A percentile compares a stretch with the other conserved stretches of the same genome.
Evolutionary conservation across 2,113 vertebrate species (phyloP).

Genomic region (Notechis scutatus): DNA sequence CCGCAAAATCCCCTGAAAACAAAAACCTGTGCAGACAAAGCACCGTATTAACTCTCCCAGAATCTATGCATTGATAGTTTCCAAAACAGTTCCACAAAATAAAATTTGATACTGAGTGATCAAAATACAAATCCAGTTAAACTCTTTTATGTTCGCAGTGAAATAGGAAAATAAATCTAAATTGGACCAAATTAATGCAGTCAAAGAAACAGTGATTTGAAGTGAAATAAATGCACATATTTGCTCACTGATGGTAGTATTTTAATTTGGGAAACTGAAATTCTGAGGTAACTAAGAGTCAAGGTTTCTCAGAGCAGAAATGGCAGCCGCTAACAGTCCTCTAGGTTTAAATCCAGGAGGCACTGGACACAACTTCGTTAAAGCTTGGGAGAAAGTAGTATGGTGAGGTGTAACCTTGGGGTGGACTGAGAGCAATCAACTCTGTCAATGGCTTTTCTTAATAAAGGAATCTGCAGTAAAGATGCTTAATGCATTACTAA

Average conservation of each 20-base stretch:
- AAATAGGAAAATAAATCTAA: neutral
- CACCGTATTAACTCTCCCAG: neutral
- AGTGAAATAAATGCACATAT: neutral
- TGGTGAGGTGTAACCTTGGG: neutral
- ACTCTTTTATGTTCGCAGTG: neutral
- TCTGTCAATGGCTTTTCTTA: neutral
- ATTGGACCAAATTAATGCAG: neutral
- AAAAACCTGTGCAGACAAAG: neutral
- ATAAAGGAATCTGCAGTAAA: neutral
- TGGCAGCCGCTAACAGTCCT: neutral
- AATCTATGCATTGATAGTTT: neutral
- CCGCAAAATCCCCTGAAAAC: neutral
- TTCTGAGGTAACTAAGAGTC: neutral
- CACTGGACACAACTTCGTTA: neutral
- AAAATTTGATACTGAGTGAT: neutral
- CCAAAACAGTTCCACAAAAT: neutral
- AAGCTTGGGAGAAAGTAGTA: neutral
- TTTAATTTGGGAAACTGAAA: neutral
- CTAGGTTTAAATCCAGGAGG: neutral
- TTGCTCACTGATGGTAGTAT: neutral
- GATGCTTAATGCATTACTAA: neutral
- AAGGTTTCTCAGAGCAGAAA: neutral
- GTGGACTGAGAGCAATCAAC: neutral
- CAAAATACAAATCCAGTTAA: neutral
- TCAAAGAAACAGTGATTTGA: neutral